Base-by-base conservation (phyloP, 2,888 invertebrate species). In the Agrilus biguttatus region DNA sequence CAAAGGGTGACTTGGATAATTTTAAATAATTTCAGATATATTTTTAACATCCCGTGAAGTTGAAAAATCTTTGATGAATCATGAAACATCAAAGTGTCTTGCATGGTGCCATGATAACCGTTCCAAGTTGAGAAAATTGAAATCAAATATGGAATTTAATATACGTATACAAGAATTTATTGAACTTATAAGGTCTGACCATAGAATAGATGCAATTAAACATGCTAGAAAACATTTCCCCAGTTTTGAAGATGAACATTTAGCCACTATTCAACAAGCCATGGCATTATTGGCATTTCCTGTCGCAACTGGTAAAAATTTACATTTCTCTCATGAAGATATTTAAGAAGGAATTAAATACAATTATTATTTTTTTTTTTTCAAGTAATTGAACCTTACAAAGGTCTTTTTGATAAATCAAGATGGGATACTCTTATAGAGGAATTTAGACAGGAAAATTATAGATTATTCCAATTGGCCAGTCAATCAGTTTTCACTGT, bases 71-170 rank as follows among this genome's bases (percentile, higher is more conserved):
- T 66, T 97, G 44, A 69, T 76, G 3, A 77, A 77, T 46, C 82
- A 79, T 43, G 89, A 93, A 66, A 93, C 93, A 0, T 72, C 75
- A 2, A 86, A 90, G 61, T 93, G 93, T 63, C 77, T 95, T 45
- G 75, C 83, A 47, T 96, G 96, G 96, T 96, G 96, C 68, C 85
- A 89, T 58, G 96, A 96, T 62, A 95, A 96, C 70, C 85, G 90
- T 65, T 92, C 92, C 33, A 95, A 93, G 62, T 74, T 96, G 48
- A 73, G 93, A 43, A 95, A 95, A 69, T 77, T 95, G 49, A 88
- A 89, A 65, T 95, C 95, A 41, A 88, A 81, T 43, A 83, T 98
- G 75, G 98, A 98, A 68, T 91, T 96, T 61, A 91, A 91, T 65
- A 75, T 97, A 46, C 73, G 91, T 34, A 79, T 89, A 55, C 82